Base-by-base conservation (phyloP, 2,888 invertebrate genomes). In the Aelia acuminata region DNA sequence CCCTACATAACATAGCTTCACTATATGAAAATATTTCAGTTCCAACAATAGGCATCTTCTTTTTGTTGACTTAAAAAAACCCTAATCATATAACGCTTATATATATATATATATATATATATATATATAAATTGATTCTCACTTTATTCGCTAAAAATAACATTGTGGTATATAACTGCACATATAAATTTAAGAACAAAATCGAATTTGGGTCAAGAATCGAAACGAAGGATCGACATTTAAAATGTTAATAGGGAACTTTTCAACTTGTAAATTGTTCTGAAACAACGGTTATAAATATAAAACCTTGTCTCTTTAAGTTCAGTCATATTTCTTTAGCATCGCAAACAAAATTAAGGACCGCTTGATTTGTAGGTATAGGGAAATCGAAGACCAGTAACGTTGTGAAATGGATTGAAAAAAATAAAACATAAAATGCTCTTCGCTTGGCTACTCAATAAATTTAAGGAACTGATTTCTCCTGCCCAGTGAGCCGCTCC, bases 261-360 rank as follows among this genome's bases (percentile, higher is more conserved):
- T 35, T 70, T 35, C 18, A 70, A 70, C 63, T 35, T 70, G 63
- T 70, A 70, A 70, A 35, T 35, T 70, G 63, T 35, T 35, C 35
- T 1, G 31, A 70, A 70, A 70, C 31, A 70, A 57, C n/a, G 31
- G 15, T 35, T 35, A 70, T 70, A 70, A 70, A 70, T 70, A 70
- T 70, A 70, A 70, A 70, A 70, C 7, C 22, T 31, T 70, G 31
- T 35, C 63, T 31, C 4, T 35, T 70, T 70, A 70, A 70, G 63
- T 70, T 70, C 63, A 70, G 63, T 70, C 63, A 70, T 70, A 70
- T 5, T 70, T 70, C 63, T 70, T 70, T 70, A 31, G 63, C 63
- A 35, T 70, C 63, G 63, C 63, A 31, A 70, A 70, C 63, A 70
- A 70, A n/a, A 70, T 70, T 70, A 70, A 70, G 35, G 18, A 63